Percentiles rank a stretch among this genome's conserved stretches.
These are phyloP conservation scores for Sebastes minor DNA, from an alignment of 2,797 vertebrate genomes.

Conservation along the genomic window DNA sequence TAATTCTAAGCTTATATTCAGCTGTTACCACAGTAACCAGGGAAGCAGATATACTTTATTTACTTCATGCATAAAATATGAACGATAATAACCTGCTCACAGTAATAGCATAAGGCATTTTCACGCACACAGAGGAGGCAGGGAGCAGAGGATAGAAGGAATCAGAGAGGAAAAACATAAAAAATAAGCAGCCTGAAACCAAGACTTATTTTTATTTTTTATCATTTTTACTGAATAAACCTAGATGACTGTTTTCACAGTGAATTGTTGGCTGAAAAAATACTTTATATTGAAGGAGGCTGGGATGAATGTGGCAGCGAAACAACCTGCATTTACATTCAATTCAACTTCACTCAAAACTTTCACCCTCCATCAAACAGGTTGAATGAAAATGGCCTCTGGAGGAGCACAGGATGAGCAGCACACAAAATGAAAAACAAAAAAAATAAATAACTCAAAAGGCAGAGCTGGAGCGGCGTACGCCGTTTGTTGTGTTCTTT, in stretches of 20 bases:
- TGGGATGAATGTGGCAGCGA: background rate
- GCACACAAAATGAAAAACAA: background rate
- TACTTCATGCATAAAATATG: background rate
- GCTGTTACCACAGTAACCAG: background rate
- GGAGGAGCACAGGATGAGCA: background rate
- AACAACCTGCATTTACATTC: conserved; percentile 17
- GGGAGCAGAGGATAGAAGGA: background rate
- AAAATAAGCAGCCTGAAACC: background rate
- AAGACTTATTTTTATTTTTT: background rate
- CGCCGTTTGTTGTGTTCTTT: background rate
- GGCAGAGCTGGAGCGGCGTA: background rate
- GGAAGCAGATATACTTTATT: background rate
- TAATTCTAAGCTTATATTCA: background rate
- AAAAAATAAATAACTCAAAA: background rate
- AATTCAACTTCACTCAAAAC: background rate
- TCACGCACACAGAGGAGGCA: background rate
- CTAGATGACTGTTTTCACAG: background rate
- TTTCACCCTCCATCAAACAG: conserved; percentile 6
- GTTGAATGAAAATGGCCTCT: background rate
- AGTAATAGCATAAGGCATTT: background rate
- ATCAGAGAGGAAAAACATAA: background rate
- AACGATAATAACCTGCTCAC: background rate
- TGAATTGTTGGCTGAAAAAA: background rate
- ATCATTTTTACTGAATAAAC: background rate
- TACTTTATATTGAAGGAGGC: background rate